phyloP scores from a whole-genome alignment of 2,888 invertebrate species.

The Syrista parreyssii region DNA sequence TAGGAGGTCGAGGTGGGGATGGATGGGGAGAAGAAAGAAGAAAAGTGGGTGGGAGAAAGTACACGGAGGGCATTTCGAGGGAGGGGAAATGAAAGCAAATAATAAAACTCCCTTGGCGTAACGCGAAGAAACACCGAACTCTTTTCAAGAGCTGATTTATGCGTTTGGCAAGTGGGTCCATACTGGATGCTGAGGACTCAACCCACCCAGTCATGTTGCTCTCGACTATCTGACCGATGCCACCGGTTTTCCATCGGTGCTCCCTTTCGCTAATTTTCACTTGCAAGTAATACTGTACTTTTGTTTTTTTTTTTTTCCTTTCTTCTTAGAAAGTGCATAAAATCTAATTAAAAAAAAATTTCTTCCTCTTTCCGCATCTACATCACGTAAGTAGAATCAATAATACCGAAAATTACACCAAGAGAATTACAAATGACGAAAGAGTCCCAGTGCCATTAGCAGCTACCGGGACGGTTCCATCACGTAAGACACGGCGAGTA shows the following conservation, averaged over 20 bases:
- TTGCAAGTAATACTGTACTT: background rate
- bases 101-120: constrained; percentile 33
- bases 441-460: background rate
- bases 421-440: background rate
- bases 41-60: background rate
- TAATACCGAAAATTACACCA: background rate
- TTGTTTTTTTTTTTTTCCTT: background rate
- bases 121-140: constrained; percentile 35
- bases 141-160: constrained; percentile 37
- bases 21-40: constrained; percentile 4
- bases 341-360: background rate
- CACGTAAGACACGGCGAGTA: background rate
- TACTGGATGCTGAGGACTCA: constrained; percentile 20
- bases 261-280: background rate
- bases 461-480: background rate
- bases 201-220: background rate
- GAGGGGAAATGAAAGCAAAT: constrained; percentile 17
- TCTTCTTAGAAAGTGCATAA: background rate
- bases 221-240: constrained; percentile 20
- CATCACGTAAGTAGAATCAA: background rate
- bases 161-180: constrained; percentile 33
- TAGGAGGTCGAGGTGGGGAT: background rate
- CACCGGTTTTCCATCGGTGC: background rate
- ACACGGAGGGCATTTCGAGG: too few species aligned
- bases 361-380: background rate